Evolutionary conservation across 2,113 vertebrate genomes (phyloP).

Genomic region (Hippopotamus amphibius): DNA sequence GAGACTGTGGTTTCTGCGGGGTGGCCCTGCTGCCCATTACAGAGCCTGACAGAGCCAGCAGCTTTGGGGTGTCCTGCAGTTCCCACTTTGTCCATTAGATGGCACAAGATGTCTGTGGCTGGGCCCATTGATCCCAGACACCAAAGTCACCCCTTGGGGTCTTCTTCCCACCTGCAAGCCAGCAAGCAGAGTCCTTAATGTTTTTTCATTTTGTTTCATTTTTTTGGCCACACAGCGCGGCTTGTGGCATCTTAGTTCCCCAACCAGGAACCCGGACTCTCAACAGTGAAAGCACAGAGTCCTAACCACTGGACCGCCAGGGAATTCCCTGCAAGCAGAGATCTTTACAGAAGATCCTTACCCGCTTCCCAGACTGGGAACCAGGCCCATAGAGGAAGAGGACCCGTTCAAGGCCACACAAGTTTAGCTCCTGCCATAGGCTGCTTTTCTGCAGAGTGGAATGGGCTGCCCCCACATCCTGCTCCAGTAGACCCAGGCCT

Average conservation of each 20-base stretch:
- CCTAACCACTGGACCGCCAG: not conserved
- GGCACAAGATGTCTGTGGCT: conserved; percentile 6
- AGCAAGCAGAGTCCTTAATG: not conserved
- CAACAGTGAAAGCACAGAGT: not conserved
- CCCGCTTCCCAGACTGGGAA: not conserved
- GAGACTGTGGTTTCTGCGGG: not conserved
- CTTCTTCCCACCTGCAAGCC: not conserved
- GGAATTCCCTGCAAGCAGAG: not conserved
- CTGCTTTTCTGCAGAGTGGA: not conserved
- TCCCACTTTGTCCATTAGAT: conserved; percentile 56
- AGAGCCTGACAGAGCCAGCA: fast-evolving
- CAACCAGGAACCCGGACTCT: not conserved
- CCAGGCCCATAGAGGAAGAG: not conserved
- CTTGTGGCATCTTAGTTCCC: not conserved
- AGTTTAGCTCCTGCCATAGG: not conserved
- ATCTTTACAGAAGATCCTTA: not conserved
- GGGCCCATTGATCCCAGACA: fast-evolving
- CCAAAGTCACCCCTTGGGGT: not conserved
- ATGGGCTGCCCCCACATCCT: not conserved
- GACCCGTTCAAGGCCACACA: not conserved
- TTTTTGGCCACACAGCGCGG: not conserved
- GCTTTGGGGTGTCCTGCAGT: not conserved
- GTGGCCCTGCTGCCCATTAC: too few species aligned
- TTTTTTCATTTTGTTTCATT: not conserved
- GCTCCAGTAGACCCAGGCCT: not conserved